Percentiles rank a stretch among this genome's conserved stretches.
Evolutionary conservation across 2,113 vertebrate genomes (phyloP).

Genomic region (Cyprinodon tularosa): DNA sequence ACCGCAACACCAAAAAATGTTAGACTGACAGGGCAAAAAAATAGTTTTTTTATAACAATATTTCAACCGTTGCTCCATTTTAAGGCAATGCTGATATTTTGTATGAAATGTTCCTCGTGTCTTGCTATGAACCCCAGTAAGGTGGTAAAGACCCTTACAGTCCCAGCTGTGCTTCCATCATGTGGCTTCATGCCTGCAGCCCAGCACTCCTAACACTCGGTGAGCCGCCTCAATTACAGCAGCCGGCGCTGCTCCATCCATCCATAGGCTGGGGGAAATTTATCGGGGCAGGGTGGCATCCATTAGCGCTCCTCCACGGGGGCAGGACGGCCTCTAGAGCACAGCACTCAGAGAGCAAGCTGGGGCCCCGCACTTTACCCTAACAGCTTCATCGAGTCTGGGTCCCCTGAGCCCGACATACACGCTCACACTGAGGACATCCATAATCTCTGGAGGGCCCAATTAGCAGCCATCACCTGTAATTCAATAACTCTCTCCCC

Average conservation of each 20-base stretch:
- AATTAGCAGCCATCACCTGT: slow-evolving; percentile 77
- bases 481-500: slow-evolving; percentile 67
- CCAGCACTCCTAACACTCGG: neutral
- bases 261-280: slow-evolving; percentile 44
- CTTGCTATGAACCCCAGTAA: slow-evolving; percentile 4
- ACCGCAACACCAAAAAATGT: no score
- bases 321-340: slow-evolving; percentile 54
- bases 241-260: slow-evolving; percentile 32
- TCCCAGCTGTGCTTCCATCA: slow-evolving; percentile 31
- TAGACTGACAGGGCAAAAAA: no score
- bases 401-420: slow-evolving; percentile 58
- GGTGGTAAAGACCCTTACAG: slow-evolving; percentile 23
- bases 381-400: slow-evolving; percentile 70
- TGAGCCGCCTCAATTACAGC: slow-evolving; percentile 48
- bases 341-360: slow-evolving; percentile 56
- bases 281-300: slow-evolving; percentile 59
- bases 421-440: slow-evolving; percentile 18
- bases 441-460: slow-evolving; percentile 62
- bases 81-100: no score
- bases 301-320: slow-evolving; percentile 65
- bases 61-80: no score
- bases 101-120: neutral
- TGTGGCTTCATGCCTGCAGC: slow-evolving; percentile 48
- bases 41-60: no score
- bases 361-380: slow-evolving; percentile 65